Evolutionary conservation across 1,140 invertebrate species (phyloP), one percentile per base, ranked within the genome.

Genomic region (Meloidogyne hapla): DNA sequence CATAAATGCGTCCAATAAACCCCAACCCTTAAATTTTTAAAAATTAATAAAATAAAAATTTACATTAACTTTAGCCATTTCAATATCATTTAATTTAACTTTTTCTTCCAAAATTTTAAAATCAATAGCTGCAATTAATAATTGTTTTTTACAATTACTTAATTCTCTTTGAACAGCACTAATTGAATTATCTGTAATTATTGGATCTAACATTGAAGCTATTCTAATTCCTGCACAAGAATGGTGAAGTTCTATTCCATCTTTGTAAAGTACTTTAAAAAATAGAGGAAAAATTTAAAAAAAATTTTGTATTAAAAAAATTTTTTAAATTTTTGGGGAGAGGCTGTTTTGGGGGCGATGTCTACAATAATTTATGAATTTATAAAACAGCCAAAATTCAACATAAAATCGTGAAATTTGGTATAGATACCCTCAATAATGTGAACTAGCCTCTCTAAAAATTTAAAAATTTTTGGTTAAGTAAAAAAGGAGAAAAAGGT

Each of bases 211-310:
- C 4, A 62, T 25, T 12, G 71, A 73, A 73, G 74, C 45, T 15
- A 76, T 70, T 15, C 69, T 40, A 18, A 76, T 64, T n/a, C 75
- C 75, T 25, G 69, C 69, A 65, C 75, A 69, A 8, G 75, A 76
- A 71, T 76, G 75, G 63, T 62, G 42, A 48, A 42, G 21, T 15
- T 76, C 67, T 42, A 76, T 61, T 23, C 65, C 65, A 28, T 40
- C 63, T 70, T 76, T 76, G 68, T 76, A 76, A 21, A 76, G 69
- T n/a, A 76, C 75, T 76, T 15, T 18, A 61, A 67, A 21, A 71
- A 18, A 45, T n/a, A n/a, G n/a, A n/a, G n/a, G n/a, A 66, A 66
- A 66, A 56, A 28, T n/a, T 9, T 38, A 5, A 15, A 61, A 15
- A 28, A 61, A 28, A 33, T 33, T 33, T 33, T 5, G 4, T 33